These are phyloP conservation scores for Carterocephalus palaemon DNA, from an alignment of 2,888 invertebrate species.

Conservation along the genomic window DNA sequence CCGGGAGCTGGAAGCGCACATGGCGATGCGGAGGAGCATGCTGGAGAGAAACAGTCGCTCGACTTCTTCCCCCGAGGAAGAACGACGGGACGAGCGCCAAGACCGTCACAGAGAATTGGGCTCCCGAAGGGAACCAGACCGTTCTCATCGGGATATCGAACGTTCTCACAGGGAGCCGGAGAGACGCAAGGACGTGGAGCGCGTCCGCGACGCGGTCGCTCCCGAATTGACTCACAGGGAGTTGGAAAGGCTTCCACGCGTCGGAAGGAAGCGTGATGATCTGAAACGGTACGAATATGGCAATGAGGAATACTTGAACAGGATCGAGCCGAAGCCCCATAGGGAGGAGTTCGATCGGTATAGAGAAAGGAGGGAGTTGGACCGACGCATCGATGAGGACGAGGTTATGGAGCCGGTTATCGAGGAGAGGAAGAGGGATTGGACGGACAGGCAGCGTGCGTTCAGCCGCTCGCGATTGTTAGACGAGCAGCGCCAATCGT, in stretches of 20 bases:
- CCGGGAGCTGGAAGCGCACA: conserved; percentile 75
- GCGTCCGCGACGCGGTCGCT: conserved; percentile 51
- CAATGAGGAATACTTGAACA: conserved; percentile 65
- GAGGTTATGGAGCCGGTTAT: conserved; percentile 70
- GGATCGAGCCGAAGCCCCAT: conserved; percentile 60
- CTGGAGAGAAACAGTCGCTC: conserved; percentile 74
- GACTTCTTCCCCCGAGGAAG: conserved; percentile 76
- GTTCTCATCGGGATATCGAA: conserved; percentile 59
- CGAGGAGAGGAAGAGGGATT: conserved; percentile 64
- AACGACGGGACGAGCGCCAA: conserved; percentile 71
- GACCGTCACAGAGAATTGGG: conserved; percentile 64
- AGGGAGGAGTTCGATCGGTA: conserved; percentile 65
- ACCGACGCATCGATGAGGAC: conserved; percentile 69
- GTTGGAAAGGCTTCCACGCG: conserved; percentile 67
- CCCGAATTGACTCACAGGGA: conserved; percentile 58
- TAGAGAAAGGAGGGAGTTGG: conserved; percentile 64
- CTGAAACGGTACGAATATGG: conserved; percentile 68
- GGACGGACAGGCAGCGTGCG: conserved; percentile 67
- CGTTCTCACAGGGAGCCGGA: conserved; percentile 42
- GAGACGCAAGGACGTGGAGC: conserved; percentile 58
- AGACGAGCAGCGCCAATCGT: conserved; percentile 70
- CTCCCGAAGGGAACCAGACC: conserved; percentile 69
- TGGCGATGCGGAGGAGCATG: conserved; percentile 73
- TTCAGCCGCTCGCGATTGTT: conserved; percentile 71
- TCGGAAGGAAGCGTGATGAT: conserved; percentile 67